phyloP scores from a whole-genome alignment of 2,113 vertebrate species.

The Pelvicachromis taeniatus region DNA sequence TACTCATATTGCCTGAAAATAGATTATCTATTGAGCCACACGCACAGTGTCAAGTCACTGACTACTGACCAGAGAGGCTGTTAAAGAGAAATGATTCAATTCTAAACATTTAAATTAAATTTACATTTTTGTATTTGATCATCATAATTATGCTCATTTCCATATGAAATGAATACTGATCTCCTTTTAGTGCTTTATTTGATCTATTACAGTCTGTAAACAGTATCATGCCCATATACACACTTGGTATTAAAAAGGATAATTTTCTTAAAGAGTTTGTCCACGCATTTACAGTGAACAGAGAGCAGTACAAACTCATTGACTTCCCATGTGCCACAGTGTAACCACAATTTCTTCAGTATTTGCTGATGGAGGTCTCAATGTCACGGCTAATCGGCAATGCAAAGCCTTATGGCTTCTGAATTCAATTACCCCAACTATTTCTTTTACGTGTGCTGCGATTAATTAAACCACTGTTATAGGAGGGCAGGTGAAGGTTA shows the following conservation, averaged over 20 bases:
- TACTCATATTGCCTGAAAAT: neutral
- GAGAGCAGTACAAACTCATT: neutral
- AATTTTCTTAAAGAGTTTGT: neutral
- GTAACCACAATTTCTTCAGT: slow-evolving; percentile 22
- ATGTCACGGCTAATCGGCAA: slow-evolving; percentile 38
- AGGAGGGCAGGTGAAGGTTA: slow-evolving; percentile 44
- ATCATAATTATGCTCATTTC: neutral
- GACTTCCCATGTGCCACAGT: neutral
- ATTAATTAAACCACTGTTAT: slow-evolving; percentile 45
- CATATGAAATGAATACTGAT: neutral
- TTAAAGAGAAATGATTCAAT: neutral
- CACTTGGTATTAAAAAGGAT: neutral
- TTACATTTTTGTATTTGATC: neutral
- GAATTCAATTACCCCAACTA: slow-evolving; percentile 57
- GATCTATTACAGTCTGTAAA: neutral
- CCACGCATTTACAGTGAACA: neutral
- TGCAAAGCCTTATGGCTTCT: slow-evolving; percentile 18
- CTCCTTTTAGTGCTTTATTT: neutral
- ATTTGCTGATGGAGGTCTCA: slow-evolving; percentile 23
- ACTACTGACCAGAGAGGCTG: neutral
- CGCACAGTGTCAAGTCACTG: neutral
- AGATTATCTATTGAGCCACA: neutral
- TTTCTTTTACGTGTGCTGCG: slow-evolving; percentile 32
- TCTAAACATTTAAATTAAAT: neutral
- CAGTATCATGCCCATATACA: neutral